Base-by-base conservation (phyloP, 2,797 vertebrate species). In the Pogonophryne albipinna region DNA sequence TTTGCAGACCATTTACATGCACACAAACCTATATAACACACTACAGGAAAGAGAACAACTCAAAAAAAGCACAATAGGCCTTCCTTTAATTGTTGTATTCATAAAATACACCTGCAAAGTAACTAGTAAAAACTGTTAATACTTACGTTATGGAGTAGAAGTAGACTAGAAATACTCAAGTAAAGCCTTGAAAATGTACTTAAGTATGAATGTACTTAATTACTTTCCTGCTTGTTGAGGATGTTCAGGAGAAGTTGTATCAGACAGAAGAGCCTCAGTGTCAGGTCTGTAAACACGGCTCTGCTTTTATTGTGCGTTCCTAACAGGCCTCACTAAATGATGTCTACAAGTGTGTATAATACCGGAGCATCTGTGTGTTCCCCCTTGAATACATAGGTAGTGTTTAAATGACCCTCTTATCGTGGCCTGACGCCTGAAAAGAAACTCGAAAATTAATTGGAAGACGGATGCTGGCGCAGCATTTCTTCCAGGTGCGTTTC, bases 331-430 rank as follows among this genome's bases (percentile, higher is more conserved):
- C 93, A 94, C 95, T 94, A 95, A 96, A 96, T 96, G 92, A 96
- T 93, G 93, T 95, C 93, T 93, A 87, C 92, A 91, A 95, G 93
- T 96, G 95, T 96, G 91, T 96, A 94, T 94, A 95, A 94, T 91
- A 92, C 88, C 46, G 45, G 89, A 89, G 93, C 95, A 91, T 95
- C 92, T 96, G 95, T 96, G 97, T 96, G 94, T 95, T 85, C 89
- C 94, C 94, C 83, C 78, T 93, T 80, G 80, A 52, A 87, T 96
- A 96, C 96, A 97, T 95, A 95, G 89, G 90, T 93, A 89, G 91
- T 91, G 86, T 83, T 88, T 89, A 85, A 96, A 92, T 93, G 88
- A 94, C 79, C 88, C 88, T 90, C 87, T 86, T 91, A 91, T 91
- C 91, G 91, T 90, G 91, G 89, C 91, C 86, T 78, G 92, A 89